Percentiles rank a stretch among this genome's conserved stretches.
phyloP scores from a whole-genome alignment of 2,113 vertebrate genomes.

The Tor tambroides region DNA sequence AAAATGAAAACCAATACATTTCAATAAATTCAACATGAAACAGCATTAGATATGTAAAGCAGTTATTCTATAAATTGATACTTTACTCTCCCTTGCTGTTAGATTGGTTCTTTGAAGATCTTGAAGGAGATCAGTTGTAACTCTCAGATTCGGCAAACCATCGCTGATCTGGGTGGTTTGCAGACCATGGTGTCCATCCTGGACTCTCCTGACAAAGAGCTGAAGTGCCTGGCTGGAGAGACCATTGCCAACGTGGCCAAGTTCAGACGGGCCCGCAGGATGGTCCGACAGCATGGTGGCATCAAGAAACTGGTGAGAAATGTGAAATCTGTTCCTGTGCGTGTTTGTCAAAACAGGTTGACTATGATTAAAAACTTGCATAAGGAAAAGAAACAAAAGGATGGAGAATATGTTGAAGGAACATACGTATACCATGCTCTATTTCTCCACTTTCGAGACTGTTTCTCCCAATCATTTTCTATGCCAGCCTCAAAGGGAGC shows the following conservation, averaged over 20 bases:
- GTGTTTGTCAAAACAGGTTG: slow-evolving; percentile 1
- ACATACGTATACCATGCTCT: not conserved
- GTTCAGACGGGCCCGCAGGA: slow-evolving; percentile 82
- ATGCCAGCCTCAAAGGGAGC: slow-evolving; percentile 55
- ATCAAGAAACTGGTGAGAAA: slow-evolving; percentile 87
- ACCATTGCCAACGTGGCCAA: slow-evolving; percentile 90
- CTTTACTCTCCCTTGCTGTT: slow-evolving; percentile 36
- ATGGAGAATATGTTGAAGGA: not conserved
- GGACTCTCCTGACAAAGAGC: slow-evolving; percentile 81
- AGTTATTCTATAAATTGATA: not conserved
- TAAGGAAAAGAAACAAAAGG: not conserved
- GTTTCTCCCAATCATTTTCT: slow-evolving; percentile 10
- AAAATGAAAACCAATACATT: not conserved
- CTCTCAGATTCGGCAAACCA: slow-evolving; percentile 82
- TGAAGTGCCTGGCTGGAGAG: slow-evolving; percentile 90
- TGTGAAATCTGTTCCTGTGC: not conserved
- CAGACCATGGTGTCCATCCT: slow-evolving; percentile 88
- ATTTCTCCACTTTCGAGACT: not conserved
- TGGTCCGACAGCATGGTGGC: slow-evolving; percentile 83
- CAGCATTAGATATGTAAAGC: not conserved
- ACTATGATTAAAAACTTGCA: not conserved
- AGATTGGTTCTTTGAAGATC: slow-evolving; percentile 96
- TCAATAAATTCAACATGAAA: not conserved
- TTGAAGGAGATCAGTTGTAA: slow-evolving; percentile 91
- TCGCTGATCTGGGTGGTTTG: slow-evolving; percentile 87